Base-by-base conservation (phyloP, 2,888 invertebrate genomes). In the Agonopterix heracliana region DNA sequence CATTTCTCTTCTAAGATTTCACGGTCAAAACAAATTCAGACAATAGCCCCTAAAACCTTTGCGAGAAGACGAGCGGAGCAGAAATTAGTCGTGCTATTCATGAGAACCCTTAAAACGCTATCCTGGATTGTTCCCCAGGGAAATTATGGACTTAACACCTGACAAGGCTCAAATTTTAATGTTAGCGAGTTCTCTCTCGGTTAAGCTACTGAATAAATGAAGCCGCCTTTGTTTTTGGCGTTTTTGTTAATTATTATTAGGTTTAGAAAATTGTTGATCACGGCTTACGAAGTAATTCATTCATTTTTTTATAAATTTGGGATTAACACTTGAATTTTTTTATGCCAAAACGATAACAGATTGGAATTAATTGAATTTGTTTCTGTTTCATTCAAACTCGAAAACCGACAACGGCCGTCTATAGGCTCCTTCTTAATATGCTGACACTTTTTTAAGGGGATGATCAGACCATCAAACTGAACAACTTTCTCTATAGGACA, bases 61-160 rank as follows among this genome's bases (percentile, higher is more conserved):
- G 56, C 57, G 53, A 50, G 49, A 54, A 66, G 69, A 26, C 26
- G 26, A 26, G 26, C 69, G 71, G 63, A 62, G 59, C 63, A 66
- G 72, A 80, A 85, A 85, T 87, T 86, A 82, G 79, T 77, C 71
- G 68, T 78, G 63, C 71, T 71, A 78, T 82, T 82, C 80, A 78
- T 75, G 74, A 72, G 79, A 78, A 81, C 84, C 87, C 83, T 87
- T 85, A 83, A 86, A 87, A 83, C 74, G 76, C 74, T 70, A 79
- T 83, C 71, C 80, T 63, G 74, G 70, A 87, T 86, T 76, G 83
- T 77, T 73, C 87, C 80, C 85, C 35, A 38, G 88, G 87, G 88
- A 88, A 88, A 88, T 88, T 87, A 88, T 84, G 85, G 84, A 84
- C 87, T 88, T 86, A 85, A 71, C 87, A 87, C 87, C 88, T 87